Conservation (phyloP, 2,888 invertebrate genomes). For the Lasioglossum figueresi region DNA sequence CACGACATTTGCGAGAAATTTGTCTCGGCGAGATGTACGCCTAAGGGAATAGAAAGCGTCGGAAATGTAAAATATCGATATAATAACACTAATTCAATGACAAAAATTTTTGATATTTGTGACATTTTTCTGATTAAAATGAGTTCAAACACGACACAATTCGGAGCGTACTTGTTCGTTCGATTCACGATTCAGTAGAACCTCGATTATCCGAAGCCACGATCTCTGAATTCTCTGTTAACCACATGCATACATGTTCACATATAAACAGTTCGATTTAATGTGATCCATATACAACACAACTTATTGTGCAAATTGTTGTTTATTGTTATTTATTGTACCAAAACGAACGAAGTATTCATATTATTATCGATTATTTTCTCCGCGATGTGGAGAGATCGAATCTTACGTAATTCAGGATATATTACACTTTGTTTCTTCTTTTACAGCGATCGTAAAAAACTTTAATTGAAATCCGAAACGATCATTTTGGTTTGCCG, state of each 20-base stretch:
- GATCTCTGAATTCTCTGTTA: neutral
- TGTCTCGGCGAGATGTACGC: too few species aligned
- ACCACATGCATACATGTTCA: too few species aligned
- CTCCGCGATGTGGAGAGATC: neutral
- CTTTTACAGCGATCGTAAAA: neutral
- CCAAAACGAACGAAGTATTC: neutral
- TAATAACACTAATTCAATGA: neutral
- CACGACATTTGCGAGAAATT: neutral
- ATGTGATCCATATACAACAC: too few species aligned
- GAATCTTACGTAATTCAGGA: neutral
- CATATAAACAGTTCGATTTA: too few species aligned
- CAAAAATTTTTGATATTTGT: neutral
- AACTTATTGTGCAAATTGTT: too few species aligned
- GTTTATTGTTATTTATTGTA: too few species aligned
- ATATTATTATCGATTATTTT: slow-evolving; percentile 7
- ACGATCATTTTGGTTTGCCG: slow-evolving; percentile 16
- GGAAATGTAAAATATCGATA: neutral
- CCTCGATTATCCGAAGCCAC: neutral
- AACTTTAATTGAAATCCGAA: slow-evolving; percentile 51
- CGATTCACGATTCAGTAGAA: neutral
- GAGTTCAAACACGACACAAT: too few species aligned
- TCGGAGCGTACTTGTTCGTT: neutral
- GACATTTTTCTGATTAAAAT: neutral
- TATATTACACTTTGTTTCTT: neutral
- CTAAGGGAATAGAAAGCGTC: too few species aligned